These are phyloP conservation scores for Epizoanthus stellaris DNA, from an alignment of 92 coral and sea anemone species.

Conservation along the genomic window DNA sequence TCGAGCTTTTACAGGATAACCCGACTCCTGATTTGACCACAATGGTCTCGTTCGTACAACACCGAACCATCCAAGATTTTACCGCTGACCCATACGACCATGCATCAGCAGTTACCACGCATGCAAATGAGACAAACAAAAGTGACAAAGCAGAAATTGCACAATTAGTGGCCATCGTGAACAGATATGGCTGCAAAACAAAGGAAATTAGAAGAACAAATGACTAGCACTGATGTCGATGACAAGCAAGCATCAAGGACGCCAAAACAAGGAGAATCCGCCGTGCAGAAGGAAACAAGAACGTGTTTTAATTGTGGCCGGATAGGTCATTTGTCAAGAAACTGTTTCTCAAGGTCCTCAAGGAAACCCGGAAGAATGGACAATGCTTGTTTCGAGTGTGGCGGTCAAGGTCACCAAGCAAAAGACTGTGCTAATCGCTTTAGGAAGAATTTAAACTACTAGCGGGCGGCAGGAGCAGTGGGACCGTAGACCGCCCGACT, in stretches of 20 bases:
- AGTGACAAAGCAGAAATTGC: slow-evolving; percentile 4
- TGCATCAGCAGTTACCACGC: background rate
- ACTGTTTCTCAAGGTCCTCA: slow-evolving; percentile 43
- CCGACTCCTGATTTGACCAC: slow-evolving; percentile 35
- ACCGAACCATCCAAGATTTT: slow-evolving; percentile 40
- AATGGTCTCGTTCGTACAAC: slow-evolving; percentile 53
- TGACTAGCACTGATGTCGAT: background rate
- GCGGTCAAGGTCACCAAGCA: too few relatives aligned
- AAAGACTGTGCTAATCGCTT: too few relatives aligned
- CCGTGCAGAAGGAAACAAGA: background rate
- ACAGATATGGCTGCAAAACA: too few relatives aligned
- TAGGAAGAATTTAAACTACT: too few relatives aligned
- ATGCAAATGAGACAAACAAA: slow-evolving; percentile 1
- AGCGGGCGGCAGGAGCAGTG: background rate
- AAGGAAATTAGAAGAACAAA: too few relatives aligned
- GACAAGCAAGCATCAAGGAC: background rate
- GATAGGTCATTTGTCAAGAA: background rate
- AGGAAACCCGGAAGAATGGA: slow-evolving; percentile 47
- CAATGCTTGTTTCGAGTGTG: too few relatives aligned
- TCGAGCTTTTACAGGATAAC: slow-evolving; percentile 28
- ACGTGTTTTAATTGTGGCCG: slow-evolving; percentile 13
- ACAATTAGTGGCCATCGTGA: too few relatives aligned
- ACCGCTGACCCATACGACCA: background rate
- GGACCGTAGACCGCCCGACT: slow-evolving; percentile 16
- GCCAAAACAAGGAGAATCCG: too few relatives aligned